phyloP scores from a whole-genome alignment of 2,888 invertebrate genomes.

The Dorcus hopei region DNA sequence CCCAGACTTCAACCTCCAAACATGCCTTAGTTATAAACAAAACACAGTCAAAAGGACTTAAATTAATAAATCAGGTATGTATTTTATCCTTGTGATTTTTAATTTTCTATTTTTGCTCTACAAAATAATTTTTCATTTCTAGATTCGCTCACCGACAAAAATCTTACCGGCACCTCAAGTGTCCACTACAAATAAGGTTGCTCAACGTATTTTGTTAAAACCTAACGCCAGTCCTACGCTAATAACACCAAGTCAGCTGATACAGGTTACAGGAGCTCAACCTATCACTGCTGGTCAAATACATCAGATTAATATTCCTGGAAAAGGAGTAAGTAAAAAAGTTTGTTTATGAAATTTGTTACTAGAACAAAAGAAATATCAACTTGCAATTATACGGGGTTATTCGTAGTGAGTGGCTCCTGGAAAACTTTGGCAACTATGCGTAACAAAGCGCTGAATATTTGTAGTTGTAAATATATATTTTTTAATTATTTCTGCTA shows the following conservation, averaged over 20 bases:
- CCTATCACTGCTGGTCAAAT: slow-evolving; percentile 53
- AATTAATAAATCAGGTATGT: slow-evolving; percentile 41
- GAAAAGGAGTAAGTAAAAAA: slow-evolving; percentile 59
- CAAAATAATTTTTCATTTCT: slow-evolving; percentile 38
- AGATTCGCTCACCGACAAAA: slow-evolving; percentile 67
- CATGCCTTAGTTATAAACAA: slow-evolving; percentile 48
- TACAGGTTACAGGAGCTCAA: slow-evolving; percentile 43
- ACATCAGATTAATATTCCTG: slow-evolving; percentile 71
- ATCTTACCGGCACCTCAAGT: slow-evolving; percentile 62
- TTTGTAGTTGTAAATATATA: too few species aligned
- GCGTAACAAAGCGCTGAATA: too few species aligned
- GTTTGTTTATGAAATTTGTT: not conserved
- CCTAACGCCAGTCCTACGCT: slow-evolving; percentile 48
- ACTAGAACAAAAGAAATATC: not conserved
- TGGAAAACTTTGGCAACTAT: not conserved
- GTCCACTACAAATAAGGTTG: slow-evolving; percentile 40
- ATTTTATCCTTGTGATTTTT: not conserved
- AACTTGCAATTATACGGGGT: not conserved
- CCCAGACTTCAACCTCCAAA: slow-evolving; percentile 47
- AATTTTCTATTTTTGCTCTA: slow-evolving; percentile 22
- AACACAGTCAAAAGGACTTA: slow-evolving; percentile 41
- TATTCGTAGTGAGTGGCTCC: not conserved
- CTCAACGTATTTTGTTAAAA: slow-evolving; percentile 57
- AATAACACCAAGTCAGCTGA: slow-evolving; percentile 42
- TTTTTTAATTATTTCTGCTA: too few species aligned